Evolutionary conservation across 2,888 invertebrate species (phyloP).

Genomic region (Cynaeus angustus): DNA sequence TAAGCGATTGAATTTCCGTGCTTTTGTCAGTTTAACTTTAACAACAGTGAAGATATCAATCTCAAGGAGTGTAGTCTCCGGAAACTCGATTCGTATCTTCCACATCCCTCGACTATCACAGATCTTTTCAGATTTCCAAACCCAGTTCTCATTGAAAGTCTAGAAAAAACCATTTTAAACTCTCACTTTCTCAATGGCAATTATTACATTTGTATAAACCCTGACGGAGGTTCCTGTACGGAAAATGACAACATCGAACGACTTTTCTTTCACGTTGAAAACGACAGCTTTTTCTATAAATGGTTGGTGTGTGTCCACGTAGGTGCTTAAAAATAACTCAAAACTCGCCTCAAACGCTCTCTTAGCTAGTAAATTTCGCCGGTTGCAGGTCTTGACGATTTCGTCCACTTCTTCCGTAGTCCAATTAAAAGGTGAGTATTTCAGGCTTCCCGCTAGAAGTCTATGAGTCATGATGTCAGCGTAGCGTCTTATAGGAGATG

Average conservation of each 20-base stretch:
- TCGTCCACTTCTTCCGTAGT: background rate
- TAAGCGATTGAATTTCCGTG: background rate
- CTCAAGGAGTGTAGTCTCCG: background rate
- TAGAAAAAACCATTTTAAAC: background rate
- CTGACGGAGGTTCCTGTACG: background rate
- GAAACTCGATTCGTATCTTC: background rate
- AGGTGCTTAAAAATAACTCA: background rate
- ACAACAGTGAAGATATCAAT: conserved; percentile 4
- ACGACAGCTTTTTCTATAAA: background rate
- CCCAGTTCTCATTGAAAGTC: conserved; percentile 11
- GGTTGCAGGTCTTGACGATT: background rate
- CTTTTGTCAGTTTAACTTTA: background rate
- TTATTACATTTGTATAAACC: background rate
- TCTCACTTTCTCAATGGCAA: background rate
- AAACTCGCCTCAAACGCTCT: background rate
- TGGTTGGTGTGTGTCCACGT: conserved; percentile 5
- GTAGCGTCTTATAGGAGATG: conserved; percentile 16
- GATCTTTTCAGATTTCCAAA: background rate
- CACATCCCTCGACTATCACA: background rate
- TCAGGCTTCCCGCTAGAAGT: conserved; percentile 1
- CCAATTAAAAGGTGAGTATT: background rate
- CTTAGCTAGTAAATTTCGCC: background rate
- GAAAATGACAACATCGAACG: conserved; percentile 1
- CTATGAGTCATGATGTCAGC: conserved; percentile 16
- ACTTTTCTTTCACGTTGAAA: background rate